Base-by-base conservation (phyloP, 2,797 vertebrate species). In the Enteromius argenteus region DNA sequence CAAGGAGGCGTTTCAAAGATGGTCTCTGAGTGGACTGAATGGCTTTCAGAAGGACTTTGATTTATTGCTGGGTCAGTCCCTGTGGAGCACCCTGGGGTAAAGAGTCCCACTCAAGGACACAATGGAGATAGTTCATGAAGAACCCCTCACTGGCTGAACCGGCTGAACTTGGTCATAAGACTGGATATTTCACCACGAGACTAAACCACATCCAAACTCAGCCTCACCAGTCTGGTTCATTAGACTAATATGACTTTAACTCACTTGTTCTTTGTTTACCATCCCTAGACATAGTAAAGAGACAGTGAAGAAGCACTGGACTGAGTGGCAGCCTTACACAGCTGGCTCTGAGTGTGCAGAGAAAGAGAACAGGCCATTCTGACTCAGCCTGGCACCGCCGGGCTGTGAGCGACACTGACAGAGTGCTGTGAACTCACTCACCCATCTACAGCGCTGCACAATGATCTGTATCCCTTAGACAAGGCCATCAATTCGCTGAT, bases 391-490 rank as follows among this genome's bases (percentile, higher is more conserved):
- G 85, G 88, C 86, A 89, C 88, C 27, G 49, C 81, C 49, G 15
- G 86, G 79, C 84, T 80, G 81, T 71, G 79, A 84, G 83, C 81
- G 88, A 88, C 89, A 89, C 73, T 89, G 89, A 90, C 84, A 51
- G 83, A 89, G 79, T 85, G 85, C 80, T 17, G 30, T 86, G 77
- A 83, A 90, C 87, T 85, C 85, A 71, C 81, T 88, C 83, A 87
- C 87, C 88, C 88, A 67, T 88, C 89, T 88, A 82, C 68, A 83
- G 84, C 69, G 32, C 80, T 77, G 86, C 76, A 86, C 80, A 86
- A 46, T 84, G 80, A 87, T 88, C 82, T 87, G 76, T 67, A 79
- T 80, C 67, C 86, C 15, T 53, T 39, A 83, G 49, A 80, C 77
- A 87, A 58, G 69, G 64, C 64, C 53, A 83, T 83, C 83, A 83